A percentile compares a stretch with the other conserved stretches of the same genome.
phyloP scores from a whole-genome alignment of 2,113 vertebrate species.

The Apus apus region DNA sequence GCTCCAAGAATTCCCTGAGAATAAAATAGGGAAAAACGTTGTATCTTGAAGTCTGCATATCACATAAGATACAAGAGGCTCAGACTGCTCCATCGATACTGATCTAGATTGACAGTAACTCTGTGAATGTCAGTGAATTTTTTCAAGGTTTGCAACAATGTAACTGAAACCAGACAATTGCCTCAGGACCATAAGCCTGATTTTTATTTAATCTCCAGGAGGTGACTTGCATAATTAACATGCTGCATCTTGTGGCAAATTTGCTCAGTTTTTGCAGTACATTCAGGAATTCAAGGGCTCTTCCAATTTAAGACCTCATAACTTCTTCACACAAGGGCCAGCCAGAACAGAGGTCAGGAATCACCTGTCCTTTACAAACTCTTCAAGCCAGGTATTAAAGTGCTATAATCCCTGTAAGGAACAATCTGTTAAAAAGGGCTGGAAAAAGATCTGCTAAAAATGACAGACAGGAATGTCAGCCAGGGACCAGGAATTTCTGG shows the following conservation, averaged over 20 bases:
- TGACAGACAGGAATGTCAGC: background rate
- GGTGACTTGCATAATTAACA: background rate
- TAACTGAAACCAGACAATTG: background rate
- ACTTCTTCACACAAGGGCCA: background rate
- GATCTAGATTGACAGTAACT: background rate
- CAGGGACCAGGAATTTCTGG: background rate
- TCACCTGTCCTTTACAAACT: background rate
- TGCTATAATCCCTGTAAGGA: background rate
- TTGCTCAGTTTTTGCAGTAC: background rate
- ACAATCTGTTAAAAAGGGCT: background rate
- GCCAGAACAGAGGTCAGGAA: background rate
- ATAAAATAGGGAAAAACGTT: fast-evolving
- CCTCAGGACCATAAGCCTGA: background rate
- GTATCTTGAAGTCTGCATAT: background rate
- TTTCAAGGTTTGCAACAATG: background rate
- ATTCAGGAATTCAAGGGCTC: background rate
- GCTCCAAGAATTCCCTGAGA: background rate
- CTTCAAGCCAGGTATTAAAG: background rate
- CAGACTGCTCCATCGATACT: background rate
- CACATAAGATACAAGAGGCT: background rate
- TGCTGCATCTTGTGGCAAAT: background rate
- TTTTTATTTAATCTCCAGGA: conserved; percentile 19
- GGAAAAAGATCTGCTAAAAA: background rate
- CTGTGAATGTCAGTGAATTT: background rate
- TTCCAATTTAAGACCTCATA: background rate